Conservation (phyloP, 1,140 invertebrate genomes). For the Heliconius hewitsoni region DNA sequence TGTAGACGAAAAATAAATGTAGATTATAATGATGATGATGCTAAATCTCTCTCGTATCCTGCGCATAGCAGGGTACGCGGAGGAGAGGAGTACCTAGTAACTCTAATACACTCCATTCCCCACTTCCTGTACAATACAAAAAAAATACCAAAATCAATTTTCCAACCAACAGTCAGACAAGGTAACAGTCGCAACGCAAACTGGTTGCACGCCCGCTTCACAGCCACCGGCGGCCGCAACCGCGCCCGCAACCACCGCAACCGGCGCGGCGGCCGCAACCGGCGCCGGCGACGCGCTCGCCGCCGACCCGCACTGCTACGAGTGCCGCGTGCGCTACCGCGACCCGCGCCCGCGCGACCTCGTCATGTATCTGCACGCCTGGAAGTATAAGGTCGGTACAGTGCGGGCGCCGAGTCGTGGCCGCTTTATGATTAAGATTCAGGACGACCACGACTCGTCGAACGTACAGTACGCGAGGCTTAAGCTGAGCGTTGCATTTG, state of each 20-base stretch:
- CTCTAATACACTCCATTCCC: too few species aligned
- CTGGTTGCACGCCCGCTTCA: conserved; percentile 83
- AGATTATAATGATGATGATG: too few species aligned
- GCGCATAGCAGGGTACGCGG: too few species aligned
- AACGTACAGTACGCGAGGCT: too few species aligned
- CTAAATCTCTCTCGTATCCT: too few species aligned
- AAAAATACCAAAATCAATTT: neutral
- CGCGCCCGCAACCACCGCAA: conserved; percentile 24
- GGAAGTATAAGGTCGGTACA: conserved; percentile 89
- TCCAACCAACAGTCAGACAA: conserved; percentile 74
- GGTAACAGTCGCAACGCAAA: conserved; percentile 91
- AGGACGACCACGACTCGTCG: too few species aligned
- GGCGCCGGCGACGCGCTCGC: conserved; percentile 80
- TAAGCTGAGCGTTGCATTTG: too few species aligned
- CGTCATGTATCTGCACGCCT: conserved; percentile 97
- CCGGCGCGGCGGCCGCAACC: neutral
- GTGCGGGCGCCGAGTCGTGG: too few species aligned
- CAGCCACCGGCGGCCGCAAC: conserved; percentile 28
- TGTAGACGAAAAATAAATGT: too few species aligned
- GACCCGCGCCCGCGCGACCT: conserved; percentile 95
- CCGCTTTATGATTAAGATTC: too few species aligned
- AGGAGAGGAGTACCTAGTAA: too few species aligned
- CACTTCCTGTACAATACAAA: too few species aligned
- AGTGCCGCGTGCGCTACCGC: conserved; percentile 94
- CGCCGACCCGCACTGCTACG: conserved; percentile 93